Conservation (phyloP, 2,888 invertebrate species). For the Girardia tigrina region DNA sequence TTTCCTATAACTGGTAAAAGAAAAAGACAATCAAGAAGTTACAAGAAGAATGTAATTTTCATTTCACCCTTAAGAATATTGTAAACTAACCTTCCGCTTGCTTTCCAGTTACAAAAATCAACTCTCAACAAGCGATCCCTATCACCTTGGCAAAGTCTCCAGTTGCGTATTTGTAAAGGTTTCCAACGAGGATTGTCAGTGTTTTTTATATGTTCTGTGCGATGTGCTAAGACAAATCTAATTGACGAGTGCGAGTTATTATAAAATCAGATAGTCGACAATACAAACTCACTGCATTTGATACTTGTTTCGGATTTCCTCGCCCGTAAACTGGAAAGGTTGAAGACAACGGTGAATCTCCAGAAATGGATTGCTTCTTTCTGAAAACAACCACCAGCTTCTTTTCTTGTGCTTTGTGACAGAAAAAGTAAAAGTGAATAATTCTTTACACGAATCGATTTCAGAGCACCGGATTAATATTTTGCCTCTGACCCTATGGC, state of each 20-base stretch:
- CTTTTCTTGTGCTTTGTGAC: slow-evolving; percentile 49
- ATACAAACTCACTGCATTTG: neutral
- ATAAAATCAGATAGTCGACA: neutral
- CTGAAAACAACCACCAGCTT: slow-evolving; percentile 48
- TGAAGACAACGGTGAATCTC: slow-evolving; percentile 41
- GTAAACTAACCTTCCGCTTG: too few relatives aligned
- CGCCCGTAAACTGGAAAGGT: neutral
- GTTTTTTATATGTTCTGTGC: slow-evolving; percentile 54
- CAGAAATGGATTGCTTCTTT: slow-evolving; percentile 50
- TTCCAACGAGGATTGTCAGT: slow-evolving; percentile 55
- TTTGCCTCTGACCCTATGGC: neutral
- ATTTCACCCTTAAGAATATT: too few relatives aligned
- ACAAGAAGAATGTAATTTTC: too few relatives aligned
- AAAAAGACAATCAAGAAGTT: too few relatives aligned
- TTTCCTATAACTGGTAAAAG: too few relatives aligned
- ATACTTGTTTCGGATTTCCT: neutral
- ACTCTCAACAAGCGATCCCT: slow-evolving; percentile 52
- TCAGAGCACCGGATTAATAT: slow-evolving; percentile 41
- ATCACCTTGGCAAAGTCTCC: slow-evolving; percentile 54
- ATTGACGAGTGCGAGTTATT: too few relatives aligned
- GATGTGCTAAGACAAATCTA: slow-evolving; percentile 53
- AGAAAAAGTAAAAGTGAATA: slow-evolving; percentile 54
- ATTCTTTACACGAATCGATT: slow-evolving; percentile 53
- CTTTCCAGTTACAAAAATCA: slow-evolving; percentile 53
- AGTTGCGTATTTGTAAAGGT: slow-evolving; percentile 51